A percentile compares a stretch with the other conserved stretches of the same genome.
These are phyloP conservation scores for Chymomyza costata DNA, from an alignment of 1,140 invertebrate species.

Conservation along the genomic window DNA sequence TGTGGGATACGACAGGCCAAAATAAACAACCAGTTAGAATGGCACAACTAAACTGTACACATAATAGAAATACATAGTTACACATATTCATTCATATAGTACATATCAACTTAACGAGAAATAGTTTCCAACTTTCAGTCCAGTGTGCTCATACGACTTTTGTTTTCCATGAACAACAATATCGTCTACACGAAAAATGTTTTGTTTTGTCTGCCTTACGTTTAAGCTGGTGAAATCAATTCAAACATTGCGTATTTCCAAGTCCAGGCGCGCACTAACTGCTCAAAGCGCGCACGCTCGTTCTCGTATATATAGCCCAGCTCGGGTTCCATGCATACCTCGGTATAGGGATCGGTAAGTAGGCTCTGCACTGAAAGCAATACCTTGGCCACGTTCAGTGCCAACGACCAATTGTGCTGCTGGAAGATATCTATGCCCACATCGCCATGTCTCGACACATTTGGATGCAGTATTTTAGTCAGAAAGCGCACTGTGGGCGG, in stretches of 20 bases:
- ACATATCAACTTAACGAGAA: constrained; percentile 46
- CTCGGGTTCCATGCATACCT: constrained; percentile 93
- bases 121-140: constrained; percentile 63
- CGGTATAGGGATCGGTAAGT: constrained; percentile 93
- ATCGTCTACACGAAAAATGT: no score
- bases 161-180: constrained; percentile 1
- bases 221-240: constrained; percentile 76
- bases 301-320: constrained; percentile 88
- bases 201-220: constrained; percentile 14
- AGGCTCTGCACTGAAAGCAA: constrained; percentile 93
- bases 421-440: constrained; percentile 96
- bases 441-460: constrained; percentile 96
- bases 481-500: constrained; percentile 92
- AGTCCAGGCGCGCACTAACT: constrained; percentile 90
- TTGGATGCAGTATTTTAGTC: constrained; percentile 95
- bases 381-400: constrained; percentile 93
- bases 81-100: constrained; percentile 12
- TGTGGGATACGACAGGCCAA: constrained; percentile 25
- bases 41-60: constrained; percentile 63
- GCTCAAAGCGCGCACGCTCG: constrained; percentile 86
- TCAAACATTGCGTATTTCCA: constrained; percentile 96
- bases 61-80: constrained; percentile 28
- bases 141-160: constrained; percentile 23
- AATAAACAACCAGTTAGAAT: constrained; percentile 31
- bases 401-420: constrained; percentile 96